phyloP scores from a whole-genome alignment of 1,140 invertebrate species.

The Tribolium castaneum region DNA sequence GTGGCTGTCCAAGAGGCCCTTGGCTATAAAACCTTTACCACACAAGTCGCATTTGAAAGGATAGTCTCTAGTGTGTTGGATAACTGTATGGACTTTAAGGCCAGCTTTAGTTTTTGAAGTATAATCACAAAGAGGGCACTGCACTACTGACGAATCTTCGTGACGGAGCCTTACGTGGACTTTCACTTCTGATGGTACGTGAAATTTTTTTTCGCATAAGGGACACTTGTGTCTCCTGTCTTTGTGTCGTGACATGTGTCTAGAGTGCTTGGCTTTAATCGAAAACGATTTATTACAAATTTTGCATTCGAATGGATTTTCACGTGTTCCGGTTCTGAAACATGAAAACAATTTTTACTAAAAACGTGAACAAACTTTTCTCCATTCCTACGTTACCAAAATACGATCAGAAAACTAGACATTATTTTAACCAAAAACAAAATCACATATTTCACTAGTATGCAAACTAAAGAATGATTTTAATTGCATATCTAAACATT shows the following conservation, averaged over 20 bases:
- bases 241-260: neutral
- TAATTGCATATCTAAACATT: no score
- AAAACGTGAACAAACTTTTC: no score
- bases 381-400: no score
- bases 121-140: neutral
- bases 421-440: no score
- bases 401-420: no score
- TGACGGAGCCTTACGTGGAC: neutral
- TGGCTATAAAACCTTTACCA: neutral
- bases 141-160: neutral
- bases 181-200: neutral
- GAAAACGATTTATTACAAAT: no score
- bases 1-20: neutral
- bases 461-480: no score
- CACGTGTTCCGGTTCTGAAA: no score
- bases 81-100: neutral
- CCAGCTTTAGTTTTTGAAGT: neutral
- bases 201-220: neutral
- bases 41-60: neutral
- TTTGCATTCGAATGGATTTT: no score
- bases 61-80: neutral
- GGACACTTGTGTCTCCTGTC: neutral
- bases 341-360: no score
- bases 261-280: no score
- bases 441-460: no score